Percentiles rank a stretch among this genome's conserved stretches.
Conservation (phyloP, 2,113 vertebrate genomes). For the Oryzias melastigma region DNA sequence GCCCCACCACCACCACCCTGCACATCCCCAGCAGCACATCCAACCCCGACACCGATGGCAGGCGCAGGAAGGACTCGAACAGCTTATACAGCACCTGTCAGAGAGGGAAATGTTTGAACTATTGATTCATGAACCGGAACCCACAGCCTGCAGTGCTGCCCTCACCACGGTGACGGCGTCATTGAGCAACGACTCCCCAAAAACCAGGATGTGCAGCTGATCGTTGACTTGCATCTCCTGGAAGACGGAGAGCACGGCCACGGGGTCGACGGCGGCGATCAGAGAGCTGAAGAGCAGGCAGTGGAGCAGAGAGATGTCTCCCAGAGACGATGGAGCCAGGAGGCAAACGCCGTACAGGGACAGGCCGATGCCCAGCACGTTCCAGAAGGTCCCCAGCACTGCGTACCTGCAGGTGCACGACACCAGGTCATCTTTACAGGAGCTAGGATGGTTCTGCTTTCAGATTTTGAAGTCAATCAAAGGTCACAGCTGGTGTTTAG, state of each 20-base stretch:
- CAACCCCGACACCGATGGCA: constrained; percentile 68
- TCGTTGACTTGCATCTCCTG: constrained; percentile 87
- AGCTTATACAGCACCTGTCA: constrained; percentile 82
- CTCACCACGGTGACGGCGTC: constrained; percentile 83
- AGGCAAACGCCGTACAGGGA: constrained; percentile 82
- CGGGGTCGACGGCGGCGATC: constrained; percentile 80
- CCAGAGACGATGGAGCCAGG: constrained; percentile 71
- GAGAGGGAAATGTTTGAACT: not conserved
- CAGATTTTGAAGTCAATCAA: not conserved
- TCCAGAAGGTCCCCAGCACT: constrained; percentile 81
- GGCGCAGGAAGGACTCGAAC: constrained; percentile 81
- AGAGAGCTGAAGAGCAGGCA: constrained; percentile 83
- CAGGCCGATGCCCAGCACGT: constrained; percentile 80
- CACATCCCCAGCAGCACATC: constrained; percentile 77
- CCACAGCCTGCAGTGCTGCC: not conserved
- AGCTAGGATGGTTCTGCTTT: not conserved
- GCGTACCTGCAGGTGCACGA: constrained; percentile 55
- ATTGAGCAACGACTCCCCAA: constrained; percentile 83
- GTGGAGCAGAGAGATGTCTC: constrained; percentile 81
- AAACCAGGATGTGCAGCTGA: constrained; percentile 84
- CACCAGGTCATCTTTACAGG: not conserved
- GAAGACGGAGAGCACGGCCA: constrained; percentile 81
- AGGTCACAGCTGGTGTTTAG: too few species aligned
- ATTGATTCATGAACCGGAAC: not conserved
- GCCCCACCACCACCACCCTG: constrained; percentile 79